A percentile compares a stretch with the other conserved stretches of the same genome.
phyloP scores from a whole-genome alignment of 2,113 vertebrate species.

The Chamaea fasciata region DNA sequence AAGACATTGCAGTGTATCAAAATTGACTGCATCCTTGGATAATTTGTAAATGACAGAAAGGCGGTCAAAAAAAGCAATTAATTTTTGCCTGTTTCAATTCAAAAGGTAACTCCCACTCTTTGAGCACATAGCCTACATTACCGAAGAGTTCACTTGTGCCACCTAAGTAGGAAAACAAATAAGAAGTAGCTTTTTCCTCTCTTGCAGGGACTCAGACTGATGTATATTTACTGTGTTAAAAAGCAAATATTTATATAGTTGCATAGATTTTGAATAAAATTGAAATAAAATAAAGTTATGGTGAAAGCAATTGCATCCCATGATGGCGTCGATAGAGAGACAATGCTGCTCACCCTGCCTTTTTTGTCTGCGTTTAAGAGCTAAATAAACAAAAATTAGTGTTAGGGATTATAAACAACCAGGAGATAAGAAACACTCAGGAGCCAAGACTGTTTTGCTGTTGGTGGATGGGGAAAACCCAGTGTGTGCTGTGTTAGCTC shows the following conservation, averaged over 20 bases:
- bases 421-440: neutral
- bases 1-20: neutral
- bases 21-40: neutral
- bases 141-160: neutral
- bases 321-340: neutral
- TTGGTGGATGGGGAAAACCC: neutral
- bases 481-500: neutral
- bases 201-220: neutral
- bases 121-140: neutral
- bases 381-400: neutral
- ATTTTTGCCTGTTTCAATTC: neutral
- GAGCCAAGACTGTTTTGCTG: neutral
- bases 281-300: neutral
- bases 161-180: neutral
- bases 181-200: neutral
- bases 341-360: neutral
- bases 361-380: neutral
- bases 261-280: neutral
- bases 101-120: neutral
- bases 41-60: slow-evolving; percentile 1
- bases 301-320: neutral
- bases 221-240: neutral
- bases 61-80: neutral
- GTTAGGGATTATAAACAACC: neutral
- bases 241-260: neutral